Base-by-base conservation (phyloP, 2,888 invertebrate genomes). In the Plagodis pulveraria region DNA sequence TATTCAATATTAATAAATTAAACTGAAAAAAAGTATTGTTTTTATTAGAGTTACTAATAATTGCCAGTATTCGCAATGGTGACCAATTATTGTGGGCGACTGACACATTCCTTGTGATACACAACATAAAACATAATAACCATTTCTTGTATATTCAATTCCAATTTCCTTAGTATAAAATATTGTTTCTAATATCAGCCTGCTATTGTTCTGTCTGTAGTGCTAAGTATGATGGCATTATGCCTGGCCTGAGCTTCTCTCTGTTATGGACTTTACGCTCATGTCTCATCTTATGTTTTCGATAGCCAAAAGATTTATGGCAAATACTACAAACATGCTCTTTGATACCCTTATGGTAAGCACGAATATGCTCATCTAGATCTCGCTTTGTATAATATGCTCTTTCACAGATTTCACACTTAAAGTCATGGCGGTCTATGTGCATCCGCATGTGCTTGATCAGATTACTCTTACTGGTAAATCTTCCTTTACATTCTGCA, bases 221-320 rank as follows among this genome's bases (percentile, higher is more conserved):
- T 66, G 85, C 83, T 43, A 91, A 77, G 70, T 91, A 91, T 47
- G 90, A 57, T 1, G 92, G 92, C 73, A 80, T 80, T 62, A 86
- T 76, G 0, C 92, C 91, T 65, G 80, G 80, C 56, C 72, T 79
- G 0, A 87, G 58, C 62, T 92, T 92, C 35, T 84, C 80, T 55
- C 91, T 76, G 53, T 92, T 91, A 65, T 92, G 92, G 0, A 91
- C 91, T 63, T 80, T 87, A 0, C 84, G 62, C 55, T 91, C 87
- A 71, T 92, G 92, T 70, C 87, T 90, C 88, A 87, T 89, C 89
- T 91, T 83, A 65, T 89, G 89, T 61, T 88, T 91, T 6, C 88
- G 72, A 58, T 88, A 87, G 4, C 90, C 90, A 80, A 91, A 91
- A 0, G 84, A 84, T 66, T 90, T 91, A 0, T 86, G 86, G 63